Percentiles rank a stretch among this genome's conserved stretches.
Evolutionary conservation across 2,888 invertebrate genomes (phyloP).

Genomic region (Dolichopus griseipennis): DNA sequence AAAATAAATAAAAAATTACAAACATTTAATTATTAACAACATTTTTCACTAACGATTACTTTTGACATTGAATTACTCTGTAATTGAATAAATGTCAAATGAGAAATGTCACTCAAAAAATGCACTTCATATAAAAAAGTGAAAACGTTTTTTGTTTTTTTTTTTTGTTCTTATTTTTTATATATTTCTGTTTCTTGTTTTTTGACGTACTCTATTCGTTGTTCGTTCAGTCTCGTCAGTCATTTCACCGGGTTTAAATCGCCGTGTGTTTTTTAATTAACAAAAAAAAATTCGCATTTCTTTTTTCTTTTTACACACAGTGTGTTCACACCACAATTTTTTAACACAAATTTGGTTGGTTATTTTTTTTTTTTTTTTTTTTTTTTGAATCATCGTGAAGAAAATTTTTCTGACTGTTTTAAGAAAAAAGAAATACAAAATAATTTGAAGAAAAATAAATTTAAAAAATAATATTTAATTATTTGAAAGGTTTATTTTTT

Average conservation of each 20-base stretch:
- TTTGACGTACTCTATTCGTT: neutral
- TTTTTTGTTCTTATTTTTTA: too few relatives aligned
- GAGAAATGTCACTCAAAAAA: too few relatives aligned
- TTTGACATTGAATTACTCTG: too few relatives aligned
- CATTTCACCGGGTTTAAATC: neutral
- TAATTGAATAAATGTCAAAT: too few relatives aligned
- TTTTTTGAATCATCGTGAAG: neutral
- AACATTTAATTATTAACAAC: too few relatives aligned
- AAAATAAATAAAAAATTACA: too few relatives aligned
- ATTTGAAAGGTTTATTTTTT: neutral
- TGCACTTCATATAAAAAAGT: too few relatives aligned
- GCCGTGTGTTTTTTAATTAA: neutral
- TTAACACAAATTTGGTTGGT: neutral
- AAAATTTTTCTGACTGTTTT: neutral
- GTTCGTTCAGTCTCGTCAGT: neutral
- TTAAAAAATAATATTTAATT: neutral
- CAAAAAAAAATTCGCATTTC: neutral
- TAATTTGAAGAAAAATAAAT: neutral
- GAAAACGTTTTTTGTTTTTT: too few relatives aligned
- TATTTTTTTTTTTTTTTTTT: constrained; percentile 1
- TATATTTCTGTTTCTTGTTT: too few relatives aligned
- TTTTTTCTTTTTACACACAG: neutral
- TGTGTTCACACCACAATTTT: neutral
- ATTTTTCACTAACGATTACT: too few relatives aligned
- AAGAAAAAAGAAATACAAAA: neutral